Conservation (phyloP, 1,140 invertebrate species). For the Aphelinus certus region DNA sequence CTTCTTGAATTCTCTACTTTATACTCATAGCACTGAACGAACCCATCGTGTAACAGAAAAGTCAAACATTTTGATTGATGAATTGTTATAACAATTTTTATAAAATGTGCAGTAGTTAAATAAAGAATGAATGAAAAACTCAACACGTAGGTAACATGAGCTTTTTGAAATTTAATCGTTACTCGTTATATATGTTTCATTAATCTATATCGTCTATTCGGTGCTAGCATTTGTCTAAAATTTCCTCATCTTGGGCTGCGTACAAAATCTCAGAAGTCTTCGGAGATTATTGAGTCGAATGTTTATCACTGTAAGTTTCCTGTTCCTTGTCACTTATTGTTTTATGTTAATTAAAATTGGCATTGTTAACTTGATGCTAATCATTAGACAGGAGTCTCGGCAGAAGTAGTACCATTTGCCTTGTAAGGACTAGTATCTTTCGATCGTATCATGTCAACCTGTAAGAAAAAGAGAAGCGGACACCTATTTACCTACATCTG, state of each 20-base stretch:
- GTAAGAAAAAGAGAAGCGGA: constrained; percentile 46
- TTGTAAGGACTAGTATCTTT: constrained; percentile 59
- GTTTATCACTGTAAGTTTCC: constrained; percentile 17
- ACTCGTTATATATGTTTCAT: background rate
- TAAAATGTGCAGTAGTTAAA: too few species aligned
- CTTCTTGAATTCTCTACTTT: too few species aligned
- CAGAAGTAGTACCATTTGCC: constrained; percentile 60
- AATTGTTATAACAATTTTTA: too few species aligned
- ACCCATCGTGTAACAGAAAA: too few species aligned
- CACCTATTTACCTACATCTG: constrained; percentile 28
- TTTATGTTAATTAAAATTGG: constrained; percentile 31
- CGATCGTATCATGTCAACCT: constrained; percentile 61
- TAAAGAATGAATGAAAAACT: too few species aligned
- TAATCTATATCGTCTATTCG: constrained; percentile 15
- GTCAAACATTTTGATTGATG: background rate
- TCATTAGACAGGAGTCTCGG: constrained; percentile 60
- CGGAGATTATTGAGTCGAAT: constrained; percentile 24
- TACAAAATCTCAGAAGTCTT: constrained; percentile 35
- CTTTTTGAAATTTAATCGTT: too few species aligned
- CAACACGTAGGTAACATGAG: too few species aligned
- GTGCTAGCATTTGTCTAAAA: constrained; percentile 16
- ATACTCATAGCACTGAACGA: too few species aligned
- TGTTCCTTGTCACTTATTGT: constrained; percentile 26
- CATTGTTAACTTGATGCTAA: constrained; percentile 35
- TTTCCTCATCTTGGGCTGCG: constrained; percentile 5